Base-by-base conservation (phyloP, 2,113 vertebrate species). In the Syngnathus typhle region DNA sequence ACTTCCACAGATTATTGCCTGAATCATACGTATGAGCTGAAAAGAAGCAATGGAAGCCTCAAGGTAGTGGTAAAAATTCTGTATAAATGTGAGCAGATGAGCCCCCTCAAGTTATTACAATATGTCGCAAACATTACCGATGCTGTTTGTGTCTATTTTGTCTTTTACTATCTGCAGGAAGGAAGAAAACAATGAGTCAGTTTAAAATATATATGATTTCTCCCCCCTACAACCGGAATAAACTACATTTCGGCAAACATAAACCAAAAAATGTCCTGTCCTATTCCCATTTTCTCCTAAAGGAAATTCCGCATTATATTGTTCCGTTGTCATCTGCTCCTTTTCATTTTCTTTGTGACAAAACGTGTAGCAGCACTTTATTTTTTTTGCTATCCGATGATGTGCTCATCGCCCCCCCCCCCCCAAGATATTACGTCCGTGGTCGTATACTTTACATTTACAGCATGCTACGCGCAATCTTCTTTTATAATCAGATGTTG, bases 81-180 rank as follows among this genome's bases (percentile, higher is more conserved):
- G 39, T 15, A 44, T 44, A 16, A 62, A 62, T 43, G n/a, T 8
- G 60, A 62, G 41, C 60, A 44, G 21, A 44, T 62, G 60, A 62
- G n/a, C 11, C n/a, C 27, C 60, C 60, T 44, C 60, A 7, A 44
- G 60, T 62, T 16, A 62, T 62, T 9, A 7, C 60, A 62, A 62
- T 27, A 16, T 62, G 60, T 23, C 21, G 13, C 19, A 61, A 61
- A 61, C 6, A 5, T 18, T 37, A 38, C 15, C 56, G 13, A 13
- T 52, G 1, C 23, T 27, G 23, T 27, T 58, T 23, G 5, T 7
- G 16, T 9, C 6, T 1, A 23, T 55, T 23, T 55, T 55, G 52
- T 19, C 27, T 32, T 32, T 32, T 55, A 9, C 23, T 21, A 55
- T 27, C 52, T 27, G 21, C 52, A 23, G 23, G 23, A 55, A 52